Evolutionary conservation across 2,797 vertebrate genomes (phyloP).

Genomic region (Mus spretus): DNA sequence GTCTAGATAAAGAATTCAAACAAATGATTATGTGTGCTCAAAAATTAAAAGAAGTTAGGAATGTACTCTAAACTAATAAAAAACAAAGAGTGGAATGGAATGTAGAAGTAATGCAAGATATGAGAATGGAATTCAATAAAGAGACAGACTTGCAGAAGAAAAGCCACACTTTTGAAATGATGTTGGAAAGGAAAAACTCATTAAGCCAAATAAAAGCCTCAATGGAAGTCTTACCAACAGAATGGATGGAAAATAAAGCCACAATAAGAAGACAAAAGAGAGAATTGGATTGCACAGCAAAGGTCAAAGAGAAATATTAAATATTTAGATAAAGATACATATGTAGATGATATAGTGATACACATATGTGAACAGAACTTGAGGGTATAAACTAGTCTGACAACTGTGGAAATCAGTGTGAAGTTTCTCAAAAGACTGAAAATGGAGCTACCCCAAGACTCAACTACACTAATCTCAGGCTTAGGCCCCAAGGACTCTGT

Average conservation of each 20-base stretch:
- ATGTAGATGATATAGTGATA: not conserved
- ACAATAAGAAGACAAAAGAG: not conserved
- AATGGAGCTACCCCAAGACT: not conserved
- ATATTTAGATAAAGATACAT: not conserved
- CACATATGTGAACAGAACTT: not conserved
- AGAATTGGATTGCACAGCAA: not conserved
- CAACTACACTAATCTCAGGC: not conserved
- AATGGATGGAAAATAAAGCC: not conserved
- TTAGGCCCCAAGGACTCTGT: not conserved
- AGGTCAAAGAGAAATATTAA: not conserved
- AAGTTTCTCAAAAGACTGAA: not conserved
- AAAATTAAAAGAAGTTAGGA: not conserved
- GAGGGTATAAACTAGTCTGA: not conserved
- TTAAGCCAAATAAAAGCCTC: not conserved
- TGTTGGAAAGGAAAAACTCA: not conserved
- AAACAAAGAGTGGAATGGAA: not conserved
- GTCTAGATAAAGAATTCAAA: not conserved
- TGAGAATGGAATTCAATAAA: not conserved
- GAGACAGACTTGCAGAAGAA: not conserved
- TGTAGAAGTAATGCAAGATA: not conserved
- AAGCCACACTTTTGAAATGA: not conserved
- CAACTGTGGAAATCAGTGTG: not conserved
- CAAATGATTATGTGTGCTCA: not conserved
- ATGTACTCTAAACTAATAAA: not conserved
- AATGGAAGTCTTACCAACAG: not conserved